A percentile compares a stretch with the other conserved stretches of the same genome.
Conservation (phyloP, 2,888 invertebrate species). For the Tridacna crocea region DNA sequence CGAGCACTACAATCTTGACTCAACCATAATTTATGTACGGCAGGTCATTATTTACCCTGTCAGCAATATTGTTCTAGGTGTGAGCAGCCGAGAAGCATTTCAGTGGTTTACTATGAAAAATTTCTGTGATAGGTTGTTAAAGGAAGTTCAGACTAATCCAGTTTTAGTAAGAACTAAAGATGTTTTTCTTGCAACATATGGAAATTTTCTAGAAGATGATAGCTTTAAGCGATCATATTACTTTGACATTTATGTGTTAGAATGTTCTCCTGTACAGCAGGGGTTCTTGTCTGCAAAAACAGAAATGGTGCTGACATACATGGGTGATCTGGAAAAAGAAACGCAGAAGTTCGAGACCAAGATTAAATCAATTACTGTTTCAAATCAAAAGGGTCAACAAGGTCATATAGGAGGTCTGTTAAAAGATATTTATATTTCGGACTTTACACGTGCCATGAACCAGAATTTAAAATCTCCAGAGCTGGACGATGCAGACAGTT, state of each 20-base stretch:
- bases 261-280: slow-evolving; percentile 75
- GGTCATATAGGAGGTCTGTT: slow-evolving; percentile 41
- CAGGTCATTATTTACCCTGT: slow-evolving; percentile 69
- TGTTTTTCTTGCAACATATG: slow-evolving; percentile 73
- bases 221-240: slow-evolving; percentile 70
- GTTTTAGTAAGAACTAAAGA: slow-evolving; percentile 75
- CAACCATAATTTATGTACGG: slow-evolving; percentile 64
- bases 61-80: slow-evolving; percentile 72
- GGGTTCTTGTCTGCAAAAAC: slow-evolving; percentile 73
- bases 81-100: slow-evolving; percentile 71
- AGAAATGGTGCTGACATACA: slow-evolving; percentile 73
- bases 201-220: slow-evolving; percentile 66
- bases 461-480: slow-evolving; percentile 48
- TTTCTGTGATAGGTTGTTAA: slow-evolving; percentile 72
- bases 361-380: slow-evolving; percentile 41
- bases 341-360: slow-evolving; percentile 47
- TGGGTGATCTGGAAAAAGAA: slow-evolving; percentile 59
- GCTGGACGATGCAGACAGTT: slow-evolving; percentile 44
- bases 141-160: slow-evolving; percentile 65
- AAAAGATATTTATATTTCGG: slow-evolving; percentile 69
- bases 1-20: slow-evolving; percentile 73
- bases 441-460: slow-evolving; percentile 70
- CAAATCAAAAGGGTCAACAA: slow-evolving; percentile 40
- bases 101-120: slow-evolving; percentile 73
- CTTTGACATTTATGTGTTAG: slow-evolving; percentile 72